phyloP scores from a whole-genome alignment of 53 echinoderm and acorn worm species.

The Henricia sp. region DNA sequence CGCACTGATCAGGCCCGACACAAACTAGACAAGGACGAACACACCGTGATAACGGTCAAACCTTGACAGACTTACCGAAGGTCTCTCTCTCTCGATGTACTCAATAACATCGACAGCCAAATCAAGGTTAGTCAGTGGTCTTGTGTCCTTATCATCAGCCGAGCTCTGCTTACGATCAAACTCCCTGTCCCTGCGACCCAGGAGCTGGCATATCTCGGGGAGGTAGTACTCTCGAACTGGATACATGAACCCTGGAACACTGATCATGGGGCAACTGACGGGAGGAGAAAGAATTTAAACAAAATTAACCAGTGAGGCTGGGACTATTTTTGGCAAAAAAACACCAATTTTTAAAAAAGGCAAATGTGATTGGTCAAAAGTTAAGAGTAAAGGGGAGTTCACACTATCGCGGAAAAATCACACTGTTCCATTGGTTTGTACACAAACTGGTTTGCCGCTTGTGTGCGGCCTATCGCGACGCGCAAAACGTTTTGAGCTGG shows the following conservation, averaged over 20 bases:
- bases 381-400: too few relatives aligned
- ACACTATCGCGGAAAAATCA: too few relatives aligned
- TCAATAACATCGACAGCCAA: slow-evolving; percentile 76
- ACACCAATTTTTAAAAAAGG: too few relatives aligned
- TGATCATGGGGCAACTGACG: slow-evolving; percentile 80
- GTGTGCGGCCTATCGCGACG: too few relatives aligned
- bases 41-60: too few relatives aligned
- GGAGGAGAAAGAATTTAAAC: neutral
- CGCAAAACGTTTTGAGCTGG: too few relatives aligned
- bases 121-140: slow-evolving; percentile 80
- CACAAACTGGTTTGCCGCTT: too few relatives aligned
- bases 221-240: slow-evolving; percentile 84
- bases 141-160: neutral
- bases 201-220: slow-evolving; percentile 48
- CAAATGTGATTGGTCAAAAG: too few relatives aligned
- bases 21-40: neutral
- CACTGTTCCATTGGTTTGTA: too few relatives aligned
- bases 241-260: slow-evolving; percentile 89
- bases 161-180: neutral
- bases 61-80: slow-evolving; percentile 77
- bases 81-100: slow-evolving; percentile 71
- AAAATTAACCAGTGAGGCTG: too few relatives aligned
- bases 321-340: too few relatives aligned
- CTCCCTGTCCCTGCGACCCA: neutral
- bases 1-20: too few relatives aligned